A percentile compares a stretch with the other conserved stretches of the same genome.
Conservation (phyloP, 2,888 invertebrate genomes). For the Ophioninae sp. region DNA sequence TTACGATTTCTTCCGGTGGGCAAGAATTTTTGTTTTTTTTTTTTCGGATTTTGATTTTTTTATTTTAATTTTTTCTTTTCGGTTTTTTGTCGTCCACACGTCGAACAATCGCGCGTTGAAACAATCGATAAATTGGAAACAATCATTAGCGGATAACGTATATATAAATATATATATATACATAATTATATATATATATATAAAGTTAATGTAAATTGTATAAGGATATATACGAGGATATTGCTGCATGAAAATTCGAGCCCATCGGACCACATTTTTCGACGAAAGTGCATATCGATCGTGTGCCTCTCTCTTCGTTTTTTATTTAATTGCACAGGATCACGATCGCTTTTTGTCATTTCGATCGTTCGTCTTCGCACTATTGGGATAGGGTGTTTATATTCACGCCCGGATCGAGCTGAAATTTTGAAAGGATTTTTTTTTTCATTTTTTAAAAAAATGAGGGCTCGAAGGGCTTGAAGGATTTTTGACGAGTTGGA, state of each 20-base stretch:
- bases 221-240: not conserved
- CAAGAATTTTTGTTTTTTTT: conserved; percentile 10
- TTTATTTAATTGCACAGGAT: no score
- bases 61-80: not conserved
- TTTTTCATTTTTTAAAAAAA: no score
- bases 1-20: conserved; percentile 35
- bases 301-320: not conserved
- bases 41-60: not conserved
- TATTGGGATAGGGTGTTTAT: not conserved
- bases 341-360: not conserved
- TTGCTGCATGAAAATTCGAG: conserved; percentile 22
- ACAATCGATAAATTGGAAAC: conserved; percentile 56
- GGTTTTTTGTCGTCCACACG: not conserved
- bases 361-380: not conserved
- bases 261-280: conserved; percentile 22
- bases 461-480: no score
- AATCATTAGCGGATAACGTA: conserved; percentile 58
- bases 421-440: no score
- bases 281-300: not conserved
- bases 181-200: conserved; percentile 2
- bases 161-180: no score
- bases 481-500: no score
- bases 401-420: no score
- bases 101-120: conserved; percentile 35
- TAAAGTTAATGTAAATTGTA: conserved; percentile 20